phyloP scores from a whole-genome alignment of 2,797 vertebrate species.

The Mus caroli region DNA sequence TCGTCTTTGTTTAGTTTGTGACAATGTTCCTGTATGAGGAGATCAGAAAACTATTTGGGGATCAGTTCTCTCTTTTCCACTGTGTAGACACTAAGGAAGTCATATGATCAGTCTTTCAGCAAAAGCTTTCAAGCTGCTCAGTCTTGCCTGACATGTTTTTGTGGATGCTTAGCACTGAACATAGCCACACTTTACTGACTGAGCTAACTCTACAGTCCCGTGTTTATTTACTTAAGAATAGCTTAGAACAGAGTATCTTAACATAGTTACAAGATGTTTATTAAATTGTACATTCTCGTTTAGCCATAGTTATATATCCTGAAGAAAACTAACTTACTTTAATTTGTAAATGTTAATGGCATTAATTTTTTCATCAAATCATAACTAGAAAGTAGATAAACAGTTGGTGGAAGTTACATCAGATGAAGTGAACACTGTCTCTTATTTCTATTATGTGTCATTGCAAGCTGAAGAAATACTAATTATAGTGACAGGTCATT shows the following conservation, averaged over 20 bases:
- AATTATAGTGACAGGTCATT: neutral
- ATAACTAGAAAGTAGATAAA: neutral
- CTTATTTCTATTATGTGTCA: neutral
- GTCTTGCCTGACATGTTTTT: too few species aligned
- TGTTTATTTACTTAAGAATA: constrained; percentile 19
- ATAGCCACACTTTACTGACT: neutral
- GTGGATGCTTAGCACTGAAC: too few species aligned
- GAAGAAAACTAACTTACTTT: neutral
- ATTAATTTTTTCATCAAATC: neutral
- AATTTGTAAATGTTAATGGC: neutral
- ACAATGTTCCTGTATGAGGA: too few species aligned
- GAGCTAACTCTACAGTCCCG: neutral
- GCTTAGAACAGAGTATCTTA: neutral
- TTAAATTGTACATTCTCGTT: neutral
- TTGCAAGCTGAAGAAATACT: neutral
- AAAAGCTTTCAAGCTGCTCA: neutral
- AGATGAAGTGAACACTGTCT: neutral
- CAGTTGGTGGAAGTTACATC: neutral
- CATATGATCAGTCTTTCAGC: neutral
- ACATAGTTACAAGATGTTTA: neutral
- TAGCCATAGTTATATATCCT: neutral
- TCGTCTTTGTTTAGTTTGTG: constrained; percentile 15
- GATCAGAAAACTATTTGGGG: neutral
- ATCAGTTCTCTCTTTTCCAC: neutral
- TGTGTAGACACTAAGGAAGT: neutral